Conservation (phyloP, 2,888 invertebrate genomes). For the Cerastis rubricosa region DNA sequence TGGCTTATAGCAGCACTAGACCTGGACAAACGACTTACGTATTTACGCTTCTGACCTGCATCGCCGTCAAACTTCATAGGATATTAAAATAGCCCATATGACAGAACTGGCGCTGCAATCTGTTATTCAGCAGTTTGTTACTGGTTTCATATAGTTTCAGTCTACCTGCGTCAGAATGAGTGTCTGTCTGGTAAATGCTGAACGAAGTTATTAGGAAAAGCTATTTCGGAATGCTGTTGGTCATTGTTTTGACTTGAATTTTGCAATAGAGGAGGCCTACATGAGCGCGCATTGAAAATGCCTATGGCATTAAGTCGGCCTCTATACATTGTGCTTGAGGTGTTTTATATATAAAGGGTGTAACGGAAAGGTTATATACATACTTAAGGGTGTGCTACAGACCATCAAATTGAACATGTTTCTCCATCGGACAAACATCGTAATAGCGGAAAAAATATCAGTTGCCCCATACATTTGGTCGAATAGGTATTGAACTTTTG, state of each 20-base stretch:
- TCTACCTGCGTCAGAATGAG: constrained; percentile 5
- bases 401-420: too few relatives aligned
- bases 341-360: too few relatives aligned
- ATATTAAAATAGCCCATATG: constrained; percentile 55
- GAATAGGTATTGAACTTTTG: too few relatives aligned
- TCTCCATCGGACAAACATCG: too few relatives aligned
- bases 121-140: constrained; percentile 54
- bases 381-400: too few relatives aligned
- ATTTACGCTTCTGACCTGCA: constrained; percentile 9
- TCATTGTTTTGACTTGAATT: constrained; percentile 6
- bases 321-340: too few relatives aligned
- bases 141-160: constrained; percentile 45
- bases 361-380: too few relatives aligned
- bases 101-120: constrained; percentile 35
- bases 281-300: too few relatives aligned
- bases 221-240: constrained; percentile 7
- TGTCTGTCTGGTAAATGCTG: constrained; percentile 7
- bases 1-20: background rate
- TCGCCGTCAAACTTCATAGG: constrained; percentile 57
- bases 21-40: constrained; percentile 16
- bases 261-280: background rate
- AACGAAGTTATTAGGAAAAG: constrained; percentile 31
- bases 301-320: too few relatives aligned
- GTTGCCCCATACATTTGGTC: too few relatives aligned
- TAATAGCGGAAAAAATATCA: too few relatives aligned